phyloP scores from a whole-genome alignment of 2,113 vertebrate species.

The Oncorhynchus keta region DNA sequence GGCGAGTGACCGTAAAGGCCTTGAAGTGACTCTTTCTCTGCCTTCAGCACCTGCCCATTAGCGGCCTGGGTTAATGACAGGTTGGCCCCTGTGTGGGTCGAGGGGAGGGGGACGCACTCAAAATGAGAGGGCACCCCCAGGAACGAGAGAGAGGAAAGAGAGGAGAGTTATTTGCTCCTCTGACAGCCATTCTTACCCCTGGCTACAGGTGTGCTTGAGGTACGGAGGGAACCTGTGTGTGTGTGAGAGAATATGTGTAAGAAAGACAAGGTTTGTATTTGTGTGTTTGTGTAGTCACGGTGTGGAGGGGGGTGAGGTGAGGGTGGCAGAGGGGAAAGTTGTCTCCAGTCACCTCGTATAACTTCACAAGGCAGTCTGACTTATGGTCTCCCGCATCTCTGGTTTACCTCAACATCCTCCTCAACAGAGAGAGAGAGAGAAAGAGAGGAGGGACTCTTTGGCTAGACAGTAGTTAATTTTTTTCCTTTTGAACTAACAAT shows the following conservation, averaged over 20 bases:
- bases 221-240: background rate
- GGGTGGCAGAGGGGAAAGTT: slow-evolving; percentile 36
- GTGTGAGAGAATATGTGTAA: background rate
- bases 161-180: slow-evolving; percentile 33
- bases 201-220: slow-evolving; percentile 1
- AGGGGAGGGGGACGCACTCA: slow-evolving; percentile 48
- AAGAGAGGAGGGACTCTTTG: too few species aligned
- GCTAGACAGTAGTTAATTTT: background rate
- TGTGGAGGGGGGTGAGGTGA: background rate
- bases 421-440: background rate
- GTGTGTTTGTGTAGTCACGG: background rate
- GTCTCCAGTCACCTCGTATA: slow-evolving; percentile 48
- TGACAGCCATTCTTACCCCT: slow-evolving; percentile 14
- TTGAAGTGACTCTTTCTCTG: slow-evolving; percentile 44
- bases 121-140: slow-evolving; percentile 59
- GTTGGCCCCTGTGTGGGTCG: slow-evolving; percentile 34
- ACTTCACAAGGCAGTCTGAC: slow-evolving; percentile 43
- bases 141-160: slow-evolving; percentile 30
- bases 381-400: slow-evolving; percentile 17
- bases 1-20: slow-evolving; percentile 22
- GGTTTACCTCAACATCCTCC: slow-evolving; percentile 25
- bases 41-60: slow-evolving; percentile 73
- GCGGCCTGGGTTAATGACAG: slow-evolving; percentile 71
- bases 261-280: background rate
- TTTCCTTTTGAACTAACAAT: background rate